phyloP scores from a whole-genome alignment of 2,797 vertebrate species.

The Melanogrammus aeglefinus region DNA sequence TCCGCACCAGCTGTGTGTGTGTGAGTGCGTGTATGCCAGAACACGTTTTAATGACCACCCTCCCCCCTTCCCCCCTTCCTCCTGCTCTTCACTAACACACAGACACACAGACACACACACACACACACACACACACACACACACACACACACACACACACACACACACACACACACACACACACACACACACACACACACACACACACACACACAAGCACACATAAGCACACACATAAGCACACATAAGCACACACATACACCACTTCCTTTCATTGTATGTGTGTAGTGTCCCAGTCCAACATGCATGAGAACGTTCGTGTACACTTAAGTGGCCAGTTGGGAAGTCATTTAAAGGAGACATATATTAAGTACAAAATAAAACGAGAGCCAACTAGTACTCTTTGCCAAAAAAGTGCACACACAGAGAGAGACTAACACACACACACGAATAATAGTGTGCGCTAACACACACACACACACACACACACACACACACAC shows the following conservation, averaged over 20 bases:
- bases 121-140: background rate
- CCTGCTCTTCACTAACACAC: background rate
- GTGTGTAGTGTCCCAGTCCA: conserved; percentile 9
- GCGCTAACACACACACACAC: background rate
- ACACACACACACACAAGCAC: background rate
- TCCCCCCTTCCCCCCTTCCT: background rate
- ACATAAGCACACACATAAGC: too few species aligned
- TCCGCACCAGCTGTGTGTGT: conserved; percentile 20
- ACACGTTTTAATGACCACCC: conserved; percentile 1
- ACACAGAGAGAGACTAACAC: background rate
- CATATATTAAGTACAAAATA: conserved; percentile 65
- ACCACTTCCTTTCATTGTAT: conserved; percentile 2
- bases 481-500: background rate
- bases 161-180: background rate
- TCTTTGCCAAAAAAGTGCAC: conserved; percentile 37
- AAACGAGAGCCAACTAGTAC: conserved; percentile 48
- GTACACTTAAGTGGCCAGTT: conserved; percentile 8
- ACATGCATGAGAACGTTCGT: conserved; percentile 6
- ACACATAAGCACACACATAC: background rate
- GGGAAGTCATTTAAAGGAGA: conserved; percentile 56
- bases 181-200: background rate
- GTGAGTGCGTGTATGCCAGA: conserved; percentile 14
- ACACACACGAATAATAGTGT: background rate
- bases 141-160: background rate
- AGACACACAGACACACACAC: background rate